These are phyloP conservation scores for Aphis gossypii DNA, from an alignment of 1,140 invertebrate genomes.

Conservation along the genomic window DNA sequence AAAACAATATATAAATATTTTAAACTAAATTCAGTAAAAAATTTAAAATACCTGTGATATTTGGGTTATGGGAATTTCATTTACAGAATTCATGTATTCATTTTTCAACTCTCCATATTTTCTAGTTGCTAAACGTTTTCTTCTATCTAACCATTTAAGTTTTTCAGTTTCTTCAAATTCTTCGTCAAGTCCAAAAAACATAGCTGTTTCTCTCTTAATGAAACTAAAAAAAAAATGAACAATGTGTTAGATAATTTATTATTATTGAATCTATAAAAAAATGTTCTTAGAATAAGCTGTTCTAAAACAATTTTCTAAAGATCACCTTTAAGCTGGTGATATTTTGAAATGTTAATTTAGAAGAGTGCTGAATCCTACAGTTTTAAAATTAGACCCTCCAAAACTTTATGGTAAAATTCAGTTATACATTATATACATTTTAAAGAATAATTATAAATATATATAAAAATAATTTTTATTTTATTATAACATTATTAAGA, in stretches of 20 bases:
- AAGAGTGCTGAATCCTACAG: not conserved
- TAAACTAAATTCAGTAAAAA: slow-evolving; percentile 54
- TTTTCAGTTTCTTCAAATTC: slow-evolving; percentile 75
- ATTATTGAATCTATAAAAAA: not conserved
- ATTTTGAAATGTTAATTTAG: not conserved
- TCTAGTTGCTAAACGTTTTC: slow-evolving; percentile 76
- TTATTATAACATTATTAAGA: no score
- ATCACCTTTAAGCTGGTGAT: not conserved
- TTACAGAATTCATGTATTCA: slow-evolving; percentile 63
- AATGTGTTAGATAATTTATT: not conserved
- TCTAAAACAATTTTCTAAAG: not conserved
- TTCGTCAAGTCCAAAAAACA: slow-evolving; percentile 80
- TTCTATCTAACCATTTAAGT: slow-evolving; percentile 76
- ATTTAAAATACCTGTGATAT: slow-evolving; percentile 27
- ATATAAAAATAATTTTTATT: not conserved
- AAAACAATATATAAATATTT: not conserved
- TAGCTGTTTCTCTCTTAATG: slow-evolving; percentile 77
- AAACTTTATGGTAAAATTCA: not conserved
- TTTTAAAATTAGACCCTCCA: not conserved
- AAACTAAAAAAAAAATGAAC: slow-evolving; percentile 65
- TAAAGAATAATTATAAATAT: not conserved
- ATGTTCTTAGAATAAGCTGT: not conserved
- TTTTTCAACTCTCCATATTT: slow-evolving; percentile 72
- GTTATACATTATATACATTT: not conserved
- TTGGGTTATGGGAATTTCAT: slow-evolving; percentile 28